Conservation (phyloP, 2,113 vertebrate species). For the Pelobates fuscus region DNA sequence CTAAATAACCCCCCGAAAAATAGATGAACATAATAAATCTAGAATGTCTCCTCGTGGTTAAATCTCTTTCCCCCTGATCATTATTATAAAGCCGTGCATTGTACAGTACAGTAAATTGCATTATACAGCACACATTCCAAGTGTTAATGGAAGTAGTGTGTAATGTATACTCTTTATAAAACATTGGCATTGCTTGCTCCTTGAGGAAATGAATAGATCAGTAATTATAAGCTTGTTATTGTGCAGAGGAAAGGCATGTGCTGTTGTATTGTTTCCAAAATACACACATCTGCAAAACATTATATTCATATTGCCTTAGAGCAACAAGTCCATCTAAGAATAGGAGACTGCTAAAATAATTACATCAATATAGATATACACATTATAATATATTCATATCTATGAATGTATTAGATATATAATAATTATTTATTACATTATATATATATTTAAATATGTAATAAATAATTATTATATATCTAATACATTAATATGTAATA, state of each 20-base stretch:
- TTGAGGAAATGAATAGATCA: constrained; percentile 48
- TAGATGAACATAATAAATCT: constrained; percentile 13
- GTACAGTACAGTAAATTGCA: constrained; percentile 24
- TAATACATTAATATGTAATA: too few relatives aligned
- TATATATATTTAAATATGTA: too few relatives aligned
- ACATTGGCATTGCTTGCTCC: constrained; percentile 30
- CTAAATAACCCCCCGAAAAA: not conserved
- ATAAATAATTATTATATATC: too few relatives aligned
- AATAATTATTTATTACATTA: too few relatives aligned
- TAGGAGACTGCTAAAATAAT: constrained; percentile 31
- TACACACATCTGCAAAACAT: constrained; percentile 45
- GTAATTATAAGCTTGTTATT: constrained; percentile 48
- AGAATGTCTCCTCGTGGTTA: constrained; percentile 6
- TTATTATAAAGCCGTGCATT: constrained; percentile 20
- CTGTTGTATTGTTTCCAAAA: constrained; percentile 40
- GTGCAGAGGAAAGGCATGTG: constrained; percentile 46
- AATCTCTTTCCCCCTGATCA: not conserved
- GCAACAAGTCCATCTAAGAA: constrained; percentile 33
- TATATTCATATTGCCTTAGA: constrained; percentile 32
- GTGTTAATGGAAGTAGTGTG: constrained; percentile 34
- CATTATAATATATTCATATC: too few relatives aligned
- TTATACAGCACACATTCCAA: constrained; percentile 34
- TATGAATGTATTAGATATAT: too few relatives aligned
- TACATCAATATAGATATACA: too few relatives aligned
- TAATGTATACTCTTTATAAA: constrained; percentile 33